Base-by-base conservation (phyloP, 2,797 vertebrate species). In the Percopsis omiscomaycus region DNA sequence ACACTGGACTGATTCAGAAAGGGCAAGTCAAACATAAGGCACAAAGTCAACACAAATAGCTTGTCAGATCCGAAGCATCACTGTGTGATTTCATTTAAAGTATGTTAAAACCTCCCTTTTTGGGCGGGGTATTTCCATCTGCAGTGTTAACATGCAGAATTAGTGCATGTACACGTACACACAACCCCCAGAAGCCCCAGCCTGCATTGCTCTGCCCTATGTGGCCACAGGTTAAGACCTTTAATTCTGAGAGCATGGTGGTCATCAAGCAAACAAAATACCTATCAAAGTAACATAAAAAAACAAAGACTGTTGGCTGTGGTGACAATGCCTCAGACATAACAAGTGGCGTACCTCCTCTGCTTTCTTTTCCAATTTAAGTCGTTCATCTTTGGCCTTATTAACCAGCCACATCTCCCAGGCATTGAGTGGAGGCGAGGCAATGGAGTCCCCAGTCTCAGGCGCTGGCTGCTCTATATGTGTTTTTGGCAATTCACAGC, bases 361-460 rank as follows among this genome's bases (percentile, higher is more conserved):
- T 62, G 91, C 84, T 90, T 89, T 93, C 65, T 88, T 92, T 52
- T 95, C 93, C 13, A 92, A 71, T 80, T 88, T 92, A 44, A 88
- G 82, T 27, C 94, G 93, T 2, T 95, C 92, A 55, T 94, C 91
- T 86, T 90, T 96, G 74, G 96, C 94, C 88, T 99, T 99, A 80
- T 87, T 92, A 67, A 99, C 84, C 75, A 98, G 91, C 97, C 97
- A 98, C 68, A 89, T 69, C 82, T 98, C 95, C 96, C 97, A 98
- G 0, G 96, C 92, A 73, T 92, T 94, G 46, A 97, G 91, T 55
- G 80, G 73, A 44, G 83, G 53, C 15, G 88, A 88, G 22, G 66
- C 73, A 47, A 66, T 48, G 59, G 73, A 45, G 16, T 81, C 84
- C 28, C 69, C 63, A 22, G 30, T 5, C 22, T 69, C 44, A 16